Evolutionary conservation across 1,140 invertebrate genomes (phyloP).

Genomic region (Monochamus saltuarius): DNA sequence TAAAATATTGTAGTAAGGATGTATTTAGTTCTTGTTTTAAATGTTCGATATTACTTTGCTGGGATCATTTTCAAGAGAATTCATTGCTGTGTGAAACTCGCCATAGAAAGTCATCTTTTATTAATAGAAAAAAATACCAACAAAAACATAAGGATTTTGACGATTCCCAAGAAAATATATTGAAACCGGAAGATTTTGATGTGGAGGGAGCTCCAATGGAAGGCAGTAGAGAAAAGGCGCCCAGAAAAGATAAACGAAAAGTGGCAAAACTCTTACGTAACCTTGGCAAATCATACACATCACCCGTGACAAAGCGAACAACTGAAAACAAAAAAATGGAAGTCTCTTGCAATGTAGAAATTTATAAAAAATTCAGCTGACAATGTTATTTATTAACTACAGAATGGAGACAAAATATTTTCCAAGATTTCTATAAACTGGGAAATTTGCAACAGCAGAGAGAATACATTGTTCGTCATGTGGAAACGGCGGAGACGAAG

Average conservation of each 20-base stretch:
- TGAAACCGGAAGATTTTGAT: conserved; percentile 5
- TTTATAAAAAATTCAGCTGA: conserved; percentile 3
- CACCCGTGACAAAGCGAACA: not conserved
- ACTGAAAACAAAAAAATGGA: not conserved
- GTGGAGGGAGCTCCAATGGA: conserved; percentile 3
- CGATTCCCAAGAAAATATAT: not conserved
- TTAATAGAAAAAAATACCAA: not conserved
- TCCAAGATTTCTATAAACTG: conserved; percentile 5
- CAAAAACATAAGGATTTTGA: not conserved
- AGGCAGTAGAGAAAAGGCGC: not conserved
- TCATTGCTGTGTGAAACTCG: not conserved
- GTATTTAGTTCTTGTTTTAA: conserved; percentile 9
- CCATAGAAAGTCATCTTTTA: not conserved
- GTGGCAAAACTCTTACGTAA: conserved; percentile 1
- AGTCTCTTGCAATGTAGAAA: conserved; percentile 5
- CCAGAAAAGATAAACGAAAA: not conserved
- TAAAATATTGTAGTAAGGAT: conserved; percentile 7
- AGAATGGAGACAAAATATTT: conserved; percentile 9
- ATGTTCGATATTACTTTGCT: conserved; percentile 13
- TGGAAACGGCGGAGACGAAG: not conserved
- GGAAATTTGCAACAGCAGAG: not conserved
- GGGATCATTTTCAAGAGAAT: conserved; percentile 14
- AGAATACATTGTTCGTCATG: conserved; percentile 10
- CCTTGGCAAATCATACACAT: conserved; percentile 1
- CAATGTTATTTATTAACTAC: conserved; percentile 3